Base-by-base conservation (phyloP, 2,113 vertebrate genomes). In the Phodopus roborovskii region DNA sequence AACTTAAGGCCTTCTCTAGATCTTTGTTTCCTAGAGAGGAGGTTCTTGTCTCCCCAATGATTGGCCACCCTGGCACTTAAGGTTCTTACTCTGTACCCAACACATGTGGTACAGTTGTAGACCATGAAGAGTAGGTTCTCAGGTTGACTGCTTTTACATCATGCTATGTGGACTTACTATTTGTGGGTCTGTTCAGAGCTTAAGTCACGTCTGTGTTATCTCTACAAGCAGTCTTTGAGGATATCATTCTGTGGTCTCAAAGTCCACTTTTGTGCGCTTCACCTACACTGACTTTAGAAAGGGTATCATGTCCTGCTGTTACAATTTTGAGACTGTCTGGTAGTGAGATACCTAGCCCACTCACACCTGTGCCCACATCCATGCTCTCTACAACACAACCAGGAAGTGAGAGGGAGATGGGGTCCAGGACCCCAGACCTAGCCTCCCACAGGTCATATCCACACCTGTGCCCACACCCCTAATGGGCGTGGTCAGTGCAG, bases 161-260 rank as follows among this genome's bases (percentile, higher is more conserved):
- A 12, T 7, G 42, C 45, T 12, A 2, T 58, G 7, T 12, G 0
- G 13, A 13, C 42, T 58, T 9, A 7, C 13, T 39, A n/a, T 36
- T 66, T 30, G 60, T 58, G 15, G 28, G 28, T 28, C 66, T 62
- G 24, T 28, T 28, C 4, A 58, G n/a, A 79, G 33, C 42, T 53
- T 62, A 3, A 4, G 36, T 36, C 1, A 4, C 28, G 13, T 92
- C 19, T 42, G 70, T 1, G 1, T 20, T 17, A 3, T 0, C 17
- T 28, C 17, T 39, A 0, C 48, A 30, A 2, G 60, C 78, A 48
- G 33, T n/a, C 1, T 0, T 22, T 26, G n/a, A 62, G n/a, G 36
- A 22, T 64, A 7, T 8, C 24, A 9, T 13, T 15, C 11, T 70
- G 26, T 39, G 26, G 22, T 39, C 39, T 87, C 10, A 4, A 58